Evolutionary conservation across 2,888 invertebrate genomes (phyloP), one percentile per base, ranked within the genome.

Genomic region (Cataglyphis cursor): DNA sequence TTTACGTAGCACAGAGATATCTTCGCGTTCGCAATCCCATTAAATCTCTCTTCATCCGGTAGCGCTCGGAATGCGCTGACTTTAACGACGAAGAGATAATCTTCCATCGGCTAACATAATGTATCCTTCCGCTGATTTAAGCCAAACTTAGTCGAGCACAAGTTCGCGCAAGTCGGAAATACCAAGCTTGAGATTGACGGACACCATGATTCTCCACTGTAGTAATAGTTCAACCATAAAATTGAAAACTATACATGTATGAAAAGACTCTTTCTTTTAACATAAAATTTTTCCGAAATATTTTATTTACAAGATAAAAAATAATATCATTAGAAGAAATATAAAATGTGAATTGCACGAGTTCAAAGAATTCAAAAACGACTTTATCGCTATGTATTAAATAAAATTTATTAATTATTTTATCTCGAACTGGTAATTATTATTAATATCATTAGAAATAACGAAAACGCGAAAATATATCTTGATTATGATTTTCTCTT

Each of bases 11-110:
- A 81, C 88, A 85, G 83, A 88, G 89, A 90, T 90, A 90, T 90
- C 90, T 88, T 82, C 83, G 76, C 76, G 84, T 89, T 86, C 85
- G 88, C 87, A 72, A 88, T 90, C 88, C 87, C 85, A 87, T 90
- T 90, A 90, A 90, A 90, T 87, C 87, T 82, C 87, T 82, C 85
- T 86, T 88, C 86, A 73, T 87, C 73, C 82, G 80, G 81, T 59
- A 6, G 80, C 78, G 83, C 86, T 68, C 68, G 82, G 82, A 68
- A 78, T 82, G 41, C 83, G 80, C 80, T 70, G 85, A 86, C 83
- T 86, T 84, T 70, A 84, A 88, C 65, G 72, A 31, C 72, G 44
- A 80, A 24, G 44, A 83, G 62, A 83, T 83, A 81, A 70, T 72
- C 82, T 84, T 41, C 54, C 74, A 24, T 54, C 31, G 41, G 54